Percentiles rank a stretch among this genome's conserved stretches.
Evolutionary conservation across 2,888 invertebrate genomes (phyloP).

Genomic region (Pseudococcus jackbeardsleyi): DNA sequence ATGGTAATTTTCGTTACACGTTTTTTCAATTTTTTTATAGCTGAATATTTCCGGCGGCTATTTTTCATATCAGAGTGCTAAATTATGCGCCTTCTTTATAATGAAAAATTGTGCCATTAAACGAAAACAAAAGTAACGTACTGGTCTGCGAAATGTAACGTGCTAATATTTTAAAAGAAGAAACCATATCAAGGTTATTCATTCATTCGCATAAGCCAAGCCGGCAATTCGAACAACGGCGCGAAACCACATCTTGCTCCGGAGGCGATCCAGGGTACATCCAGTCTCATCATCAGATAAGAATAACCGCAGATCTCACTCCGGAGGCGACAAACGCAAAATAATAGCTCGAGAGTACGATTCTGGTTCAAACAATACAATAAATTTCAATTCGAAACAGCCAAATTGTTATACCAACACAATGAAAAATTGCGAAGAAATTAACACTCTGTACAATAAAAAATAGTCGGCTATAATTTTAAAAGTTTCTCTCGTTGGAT

Average conservation of each 20-base stretch:
- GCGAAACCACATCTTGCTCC: neutral
- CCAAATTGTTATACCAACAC: neutral
- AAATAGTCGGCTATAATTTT: neutral
- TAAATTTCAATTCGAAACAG: conserved; percentile 5
- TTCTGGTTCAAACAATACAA: neutral
- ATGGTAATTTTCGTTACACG: conserved; percentile 13
- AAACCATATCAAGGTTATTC: conserved; percentile 34
- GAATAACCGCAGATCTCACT: conserved; percentile 17
- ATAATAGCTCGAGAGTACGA: neutral
- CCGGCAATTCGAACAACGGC: neutral
- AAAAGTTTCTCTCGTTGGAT: neutral
- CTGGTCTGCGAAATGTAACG: conserved; percentile 18
- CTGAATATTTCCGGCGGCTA: conserved; percentile 33
- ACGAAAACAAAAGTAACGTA: conserved; percentile 20
- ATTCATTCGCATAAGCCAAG: conserved; percentile 4
- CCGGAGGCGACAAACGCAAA: neutral
- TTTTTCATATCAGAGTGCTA: neutral
- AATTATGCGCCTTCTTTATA: conserved; percentile 10
- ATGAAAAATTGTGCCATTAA: conserved; percentile 41
- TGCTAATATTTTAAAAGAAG: neutral
- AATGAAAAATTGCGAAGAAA: neutral
- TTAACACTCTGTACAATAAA: neutral
- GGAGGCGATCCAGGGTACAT: conserved; percentile 13
- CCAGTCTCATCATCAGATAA: conserved; percentile 35
- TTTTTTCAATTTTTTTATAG: conserved; percentile 2